Base-by-base conservation (phyloP, 2,888 invertebrate species). In the Perithous albicinctus region DNA sequence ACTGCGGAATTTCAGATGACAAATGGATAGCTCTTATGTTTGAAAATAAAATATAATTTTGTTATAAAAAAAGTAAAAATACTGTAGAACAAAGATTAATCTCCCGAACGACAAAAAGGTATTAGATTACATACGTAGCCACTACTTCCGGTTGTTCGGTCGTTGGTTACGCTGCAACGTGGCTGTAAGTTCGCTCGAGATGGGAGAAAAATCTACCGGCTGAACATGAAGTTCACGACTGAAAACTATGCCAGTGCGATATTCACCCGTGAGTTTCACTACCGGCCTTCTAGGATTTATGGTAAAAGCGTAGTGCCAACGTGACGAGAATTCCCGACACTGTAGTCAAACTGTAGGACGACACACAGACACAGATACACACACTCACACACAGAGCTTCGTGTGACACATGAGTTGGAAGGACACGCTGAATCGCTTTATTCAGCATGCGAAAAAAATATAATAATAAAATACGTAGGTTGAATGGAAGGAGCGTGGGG, bases 291-390 rank as follows among this genome's bases (percentile, higher is more conserved):
- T 12, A 73, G 23, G 63, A 59, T 63, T 63, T 35, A 73, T 73
- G 51, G 38, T 35, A 48, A 73, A 63, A 51, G 18, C 61, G n/a
- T 63, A 63, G 35, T 61, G 46, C 61, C 48, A 48, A 46, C 63
- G 61, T 48, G 48, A 73, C 63, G 38, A 48, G 46, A 73, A 72
- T 41, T 73, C 48, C 2, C 43, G 8, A 32, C 10, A 32, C 18
- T 23, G 20, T 43, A 2, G 41, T n/a, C 15, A 29, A 29, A 56
- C 18, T n/a, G 43, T 18, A 29, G 59, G 29, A 29, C 51, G 51
- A 35, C 51, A 69, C 51, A 3, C 41, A 41, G 43, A 6, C 12
- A 6, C 43, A 43, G 4, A 1, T 12, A 4, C n/a, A 32, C n/a
- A n/a, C n/a, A n/a, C n/a, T n/a, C n/a, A 12, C 41, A 41, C n/a